Conservation (phyloP, 2,797 vertebrate species). For the Philypnodon macrostomus region DNA sequence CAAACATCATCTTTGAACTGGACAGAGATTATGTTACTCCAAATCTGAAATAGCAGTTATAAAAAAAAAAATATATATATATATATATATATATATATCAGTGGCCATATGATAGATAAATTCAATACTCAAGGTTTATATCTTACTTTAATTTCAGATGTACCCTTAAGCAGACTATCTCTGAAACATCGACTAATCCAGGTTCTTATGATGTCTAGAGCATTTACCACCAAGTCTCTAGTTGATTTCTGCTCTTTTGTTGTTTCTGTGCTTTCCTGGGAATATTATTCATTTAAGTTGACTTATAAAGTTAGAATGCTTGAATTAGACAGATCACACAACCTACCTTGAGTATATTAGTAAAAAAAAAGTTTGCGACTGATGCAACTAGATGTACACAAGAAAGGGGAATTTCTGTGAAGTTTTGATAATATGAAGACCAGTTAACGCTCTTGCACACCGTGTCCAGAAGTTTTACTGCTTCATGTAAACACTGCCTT, state of each 20-base stretch:
- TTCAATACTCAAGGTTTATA: background rate
- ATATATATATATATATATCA: no score
- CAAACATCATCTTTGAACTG: conserved; percentile 66
- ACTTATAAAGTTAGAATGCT: background rate
- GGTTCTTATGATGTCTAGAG: conserved; percentile 45
- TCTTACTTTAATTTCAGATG: conserved; percentile 67
- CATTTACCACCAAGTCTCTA: conserved; percentile 29
- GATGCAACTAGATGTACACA: conserved; percentile 69
- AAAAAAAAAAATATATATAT: no score
- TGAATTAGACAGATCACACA: background rate
- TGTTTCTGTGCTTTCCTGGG: conserved; percentile 28
- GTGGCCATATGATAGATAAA: background rate
- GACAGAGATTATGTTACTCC: conserved; percentile 79
- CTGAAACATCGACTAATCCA: conserved; percentile 66
- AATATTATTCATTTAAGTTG: conserved; percentile 8
- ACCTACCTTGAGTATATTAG: conserved; percentile 49
- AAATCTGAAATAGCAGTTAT: conserved; percentile 79
- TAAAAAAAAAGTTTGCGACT: conserved; percentile 54
- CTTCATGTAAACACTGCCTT: conserved; percentile 55
- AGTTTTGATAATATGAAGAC: rapidly evolving
- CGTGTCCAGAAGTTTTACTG: conserved; percentile 74
- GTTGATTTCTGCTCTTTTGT: background rate
- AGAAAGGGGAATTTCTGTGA: conserved; percentile 50
- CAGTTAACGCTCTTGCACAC: conserved; percentile 59
- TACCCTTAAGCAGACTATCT: conserved; percentile 28